These are phyloP conservation scores for Liolophura sinensis DNA, from an alignment of 1,140 invertebrate genomes.

Conservation along the genomic window DNA sequence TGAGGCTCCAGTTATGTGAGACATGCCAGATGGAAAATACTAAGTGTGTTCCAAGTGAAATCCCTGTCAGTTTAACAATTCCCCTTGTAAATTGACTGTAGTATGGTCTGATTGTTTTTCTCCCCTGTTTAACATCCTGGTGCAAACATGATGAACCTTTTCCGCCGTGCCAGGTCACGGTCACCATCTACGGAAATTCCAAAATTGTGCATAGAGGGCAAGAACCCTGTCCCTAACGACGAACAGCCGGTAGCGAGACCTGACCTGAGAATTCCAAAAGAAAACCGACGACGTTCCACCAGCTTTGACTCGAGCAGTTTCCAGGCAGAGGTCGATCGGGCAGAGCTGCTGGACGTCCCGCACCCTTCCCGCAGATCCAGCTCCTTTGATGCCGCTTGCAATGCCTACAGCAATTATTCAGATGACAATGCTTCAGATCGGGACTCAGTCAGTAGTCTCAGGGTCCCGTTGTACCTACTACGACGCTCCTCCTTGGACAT, in stretches of 20 bases:
- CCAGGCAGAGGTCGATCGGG: conserved; percentile 17
- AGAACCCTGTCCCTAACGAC: conserved; percentile 32
- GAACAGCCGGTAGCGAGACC: conserved; percentile 24
- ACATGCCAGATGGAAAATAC: no score
- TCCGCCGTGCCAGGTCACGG: conserved; percentile 33
- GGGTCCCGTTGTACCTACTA: conserved; percentile 30
- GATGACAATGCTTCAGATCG: conserved; percentile 39
- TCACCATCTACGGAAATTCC: conserved; percentile 48
- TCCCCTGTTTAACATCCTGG: no score
- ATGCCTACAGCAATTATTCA: conserved; percentile 28
- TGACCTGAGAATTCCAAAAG: conserved; percentile 30
- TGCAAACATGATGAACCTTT: conserved; percentile 30
- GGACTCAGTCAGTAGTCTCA: conserved; percentile 21
- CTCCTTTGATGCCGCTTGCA: conserved; percentile 22
- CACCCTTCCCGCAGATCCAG: conserved; percentile 23
- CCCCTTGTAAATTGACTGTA: no score
- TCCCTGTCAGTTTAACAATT: no score
- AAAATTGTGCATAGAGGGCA: conserved; percentile 39
- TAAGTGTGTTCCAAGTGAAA: no score
- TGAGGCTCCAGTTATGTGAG: no score
- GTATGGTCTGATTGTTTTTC: no score
- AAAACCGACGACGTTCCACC: conserved; percentile 37
- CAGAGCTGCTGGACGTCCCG: conserved; percentile 30
- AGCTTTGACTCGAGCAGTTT: conserved; percentile 44
- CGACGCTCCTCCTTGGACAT: conserved; percentile 44